These are phyloP conservation scores for Metridium senile DNA, from an alignment of 92 coral and sea anemone species.

Conservation along the genomic window DNA sequence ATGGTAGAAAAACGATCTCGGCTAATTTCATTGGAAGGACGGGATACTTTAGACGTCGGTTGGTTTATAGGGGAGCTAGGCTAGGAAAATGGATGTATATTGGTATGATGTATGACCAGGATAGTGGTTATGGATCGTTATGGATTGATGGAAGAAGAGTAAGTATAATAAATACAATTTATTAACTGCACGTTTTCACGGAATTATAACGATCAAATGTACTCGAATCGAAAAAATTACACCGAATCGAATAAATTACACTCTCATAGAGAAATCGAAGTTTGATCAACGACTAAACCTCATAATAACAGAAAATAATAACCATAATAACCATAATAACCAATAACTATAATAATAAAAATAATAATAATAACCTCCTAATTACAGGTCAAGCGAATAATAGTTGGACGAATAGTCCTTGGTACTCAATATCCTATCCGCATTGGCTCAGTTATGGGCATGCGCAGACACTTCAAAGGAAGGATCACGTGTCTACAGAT, in stretches of 20 bases:
- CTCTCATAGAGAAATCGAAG: too few relatives aligned
- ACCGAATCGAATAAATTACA: too few relatives aligned
- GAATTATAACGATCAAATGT: background rate
- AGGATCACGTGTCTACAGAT: slow-evolving; percentile 73
- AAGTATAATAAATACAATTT: background rate
- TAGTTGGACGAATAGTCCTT: slow-evolving; percentile 47
- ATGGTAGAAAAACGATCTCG: slow-evolving; percentile 40
- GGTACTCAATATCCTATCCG: slow-evolving; percentile 69
- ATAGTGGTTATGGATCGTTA: slow-evolving; percentile 44
- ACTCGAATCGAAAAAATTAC: background rate
- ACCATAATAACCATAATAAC: too few relatives aligned
- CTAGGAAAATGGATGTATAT: slow-evolving; percentile 64
- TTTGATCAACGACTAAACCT: too few relatives aligned
- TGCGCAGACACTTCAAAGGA: slow-evolving; percentile 52
- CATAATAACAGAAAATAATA: too few relatives aligned
- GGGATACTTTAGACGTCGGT: slow-evolving; percentile 44
- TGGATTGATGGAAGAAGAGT: slow-evolving; percentile 74
- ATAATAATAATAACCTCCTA: background rate
- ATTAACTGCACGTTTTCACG: background rate
- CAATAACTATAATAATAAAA: background rate
- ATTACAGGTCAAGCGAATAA: slow-evolving; percentile 33
- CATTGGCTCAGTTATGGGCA: slow-evolving; percentile 44
- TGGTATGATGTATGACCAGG: slow-evolving; percentile 70
- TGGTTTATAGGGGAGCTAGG: slow-evolving; percentile 13
- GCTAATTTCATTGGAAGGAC: slow-evolving; percentile 64